Percentiles rank a stretch among this genome's conserved stretches.
Evolutionary conservation across 2,113 vertebrate species (phyloP).

Genomic region (Hippocampus guttulatus): DNA sequence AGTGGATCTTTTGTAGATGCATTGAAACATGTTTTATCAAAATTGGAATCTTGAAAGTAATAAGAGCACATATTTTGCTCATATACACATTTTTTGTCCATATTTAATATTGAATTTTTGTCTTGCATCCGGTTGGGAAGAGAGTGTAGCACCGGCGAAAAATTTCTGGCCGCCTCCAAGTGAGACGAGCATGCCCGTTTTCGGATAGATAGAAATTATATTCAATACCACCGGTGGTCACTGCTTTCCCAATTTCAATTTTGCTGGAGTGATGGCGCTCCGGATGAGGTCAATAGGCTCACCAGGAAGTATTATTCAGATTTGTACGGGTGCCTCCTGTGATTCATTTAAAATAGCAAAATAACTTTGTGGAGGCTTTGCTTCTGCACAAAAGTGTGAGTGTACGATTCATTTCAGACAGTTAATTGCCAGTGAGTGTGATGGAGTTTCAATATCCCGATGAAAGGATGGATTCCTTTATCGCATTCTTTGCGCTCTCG

Average conservation of each 20-base stretch:
- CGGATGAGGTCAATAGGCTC: neutral
- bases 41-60: too few relatives aligned
- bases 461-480: neutral
- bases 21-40: too few relatives aligned
- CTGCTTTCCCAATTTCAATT: slow-evolving; percentile 24
- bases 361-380: neutral
- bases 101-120: too few relatives aligned
- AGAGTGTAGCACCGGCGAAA: too few relatives aligned
- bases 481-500: slow-evolving; percentile 6
- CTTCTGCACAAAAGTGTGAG: neutral
- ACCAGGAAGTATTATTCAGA: neutral
- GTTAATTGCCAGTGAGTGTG: neutral
- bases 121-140: too few relatives aligned
- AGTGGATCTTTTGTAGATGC: too few relatives aligned
- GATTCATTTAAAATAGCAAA: neutral
- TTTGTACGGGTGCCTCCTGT: neutral
- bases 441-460: neutral
- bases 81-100: too few relatives aligned
- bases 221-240: slow-evolving; percentile 37
- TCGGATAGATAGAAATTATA: slow-evolving; percentile 11
- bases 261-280: neutral
- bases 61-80: too few relatives aligned
- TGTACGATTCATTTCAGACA: neutral
- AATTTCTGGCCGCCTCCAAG: too few relatives aligned
- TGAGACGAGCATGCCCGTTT: too few relatives aligned